Base-by-base conservation (phyloP, 2,113 vertebrate species). In the Syrmaticus mikado region DNA sequence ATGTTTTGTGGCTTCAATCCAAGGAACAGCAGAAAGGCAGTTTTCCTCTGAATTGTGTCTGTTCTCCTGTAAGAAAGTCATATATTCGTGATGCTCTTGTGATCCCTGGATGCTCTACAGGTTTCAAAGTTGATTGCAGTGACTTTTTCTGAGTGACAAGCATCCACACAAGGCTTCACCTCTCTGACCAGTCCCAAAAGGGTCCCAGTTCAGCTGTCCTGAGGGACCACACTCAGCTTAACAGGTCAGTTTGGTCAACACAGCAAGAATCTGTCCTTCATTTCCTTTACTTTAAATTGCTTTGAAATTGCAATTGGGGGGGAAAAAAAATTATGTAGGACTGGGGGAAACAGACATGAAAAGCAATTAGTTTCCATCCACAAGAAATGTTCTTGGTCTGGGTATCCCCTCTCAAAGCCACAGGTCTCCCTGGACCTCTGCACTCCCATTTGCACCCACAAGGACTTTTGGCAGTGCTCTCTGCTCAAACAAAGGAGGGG, bases 181-280 rank as follows among this genome's bases (percentile, higher is more conserved):
- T n/a, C 60, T 6, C 12, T 4, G 38, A 46, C 5, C 41, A 41
- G 73, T 9, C 43, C 43, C 48, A 6, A 11, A 27, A 57, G 19
- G 13, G 8, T 18, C 20, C 45, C 20, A 36, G 7, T 21, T 24
- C 6, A 79, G 25, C 12, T 64, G 3, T 11, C 27, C 3, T 1
- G 8, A 45, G 21, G 10, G 17, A 4, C 10, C 8, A 40, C 18
- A 15, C 11, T 87, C 0, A 0, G 13, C 10, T 15, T 60, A 6
- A 78, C n/a, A n/a, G 38, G 5, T 52, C 53, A 41, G 38, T 16
- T 20, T 24, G 41, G 48, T 5, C 72, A 85, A 45, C 45, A 80
- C 28, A 1, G 1, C 70, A 32, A 25, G 30, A 62, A n/a, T 18
- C 13, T 40, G 6, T 43, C 4, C 25, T 75, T 32, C 2, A 45